Conservation (phyloP, 2,888 invertebrate species). For the Metalampra italica region DNA sequence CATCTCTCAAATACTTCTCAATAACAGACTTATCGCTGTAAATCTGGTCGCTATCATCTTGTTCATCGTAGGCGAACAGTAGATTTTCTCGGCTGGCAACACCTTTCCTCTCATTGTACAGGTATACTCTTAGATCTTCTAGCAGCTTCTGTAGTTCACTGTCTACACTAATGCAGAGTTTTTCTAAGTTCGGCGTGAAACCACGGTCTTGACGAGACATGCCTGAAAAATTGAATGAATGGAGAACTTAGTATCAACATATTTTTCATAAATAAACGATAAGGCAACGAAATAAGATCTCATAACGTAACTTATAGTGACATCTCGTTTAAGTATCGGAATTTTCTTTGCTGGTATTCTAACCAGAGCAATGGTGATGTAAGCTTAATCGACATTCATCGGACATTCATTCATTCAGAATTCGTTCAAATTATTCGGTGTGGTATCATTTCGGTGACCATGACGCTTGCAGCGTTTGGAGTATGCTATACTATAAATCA, state of each 20-base stretch:
- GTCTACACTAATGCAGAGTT: constrained; percentile 83
- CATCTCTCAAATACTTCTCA: constrained; percentile 71
- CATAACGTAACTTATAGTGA: no score
- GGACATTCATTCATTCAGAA: no score
- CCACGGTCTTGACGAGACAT: constrained; percentile 89
- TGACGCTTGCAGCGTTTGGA: no score
- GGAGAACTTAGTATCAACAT: background rate
- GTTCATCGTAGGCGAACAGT: constrained; percentile 55
- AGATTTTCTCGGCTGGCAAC: constrained; percentile 32
- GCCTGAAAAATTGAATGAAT: constrained; percentile 37
- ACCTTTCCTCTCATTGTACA: constrained; percentile 74
- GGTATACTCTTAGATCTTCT: constrained; percentile 83
- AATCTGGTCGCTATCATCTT: constrained; percentile 53
- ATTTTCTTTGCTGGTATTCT: no score
- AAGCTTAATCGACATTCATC: no score
- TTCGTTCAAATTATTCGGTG: no score
- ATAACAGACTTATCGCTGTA: constrained; percentile 70
- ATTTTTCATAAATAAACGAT: no score
- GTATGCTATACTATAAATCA: no score
- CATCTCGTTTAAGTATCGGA: no score
- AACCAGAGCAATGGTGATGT: no score
- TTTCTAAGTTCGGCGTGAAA: constrained; percentile 85
- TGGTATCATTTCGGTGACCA: no score
- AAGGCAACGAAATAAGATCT: no score
- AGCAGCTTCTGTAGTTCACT: constrained; percentile 80